phyloP scores from a whole-genome alignment of 2,888 invertebrate genomes.

The Mythimna impura region DNA sequence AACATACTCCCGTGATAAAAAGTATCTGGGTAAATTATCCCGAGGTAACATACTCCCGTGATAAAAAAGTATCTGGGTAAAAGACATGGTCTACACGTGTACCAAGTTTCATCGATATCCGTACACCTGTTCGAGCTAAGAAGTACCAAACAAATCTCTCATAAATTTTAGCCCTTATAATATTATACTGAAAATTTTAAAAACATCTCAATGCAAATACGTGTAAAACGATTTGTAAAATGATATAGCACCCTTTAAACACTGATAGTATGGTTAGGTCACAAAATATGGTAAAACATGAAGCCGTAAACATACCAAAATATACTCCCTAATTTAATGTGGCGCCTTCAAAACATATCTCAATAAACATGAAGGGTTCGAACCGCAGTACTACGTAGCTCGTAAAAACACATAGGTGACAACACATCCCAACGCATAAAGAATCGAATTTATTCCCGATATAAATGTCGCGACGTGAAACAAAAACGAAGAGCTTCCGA shows the following conservation, averaged over 20 bases:
- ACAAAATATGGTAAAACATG: conserved; percentile 53
- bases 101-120: too few species aligned
- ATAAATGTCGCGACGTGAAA: conserved; percentile 71
- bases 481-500: conserved; percentile 63
- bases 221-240: conserved; percentile 23
- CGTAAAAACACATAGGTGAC: conserved; percentile 80
- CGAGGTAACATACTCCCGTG: too few species aligned
- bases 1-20: too few species aligned
- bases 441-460: conserved; percentile 80
- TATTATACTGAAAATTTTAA: too few species aligned
- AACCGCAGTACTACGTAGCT: conserved; percentile 71
- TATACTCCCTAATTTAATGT: conserved; percentile 70
- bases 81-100: too few species aligned
- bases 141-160: too few species aligned
- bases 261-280: conserved; percentile 32
- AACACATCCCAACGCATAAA: conserved; percentile 77
- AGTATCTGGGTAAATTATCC: too few species aligned
- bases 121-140: too few species aligned
- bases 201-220: background rate
- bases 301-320: conserved; percentile 60
- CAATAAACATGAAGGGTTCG: conserved; percentile 73
- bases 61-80: too few species aligned
- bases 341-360: conserved; percentile 68
- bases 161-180: too few species aligned
- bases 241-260: conserved; percentile 25